Evolutionary conservation across 1,140 invertebrate genomes (phyloP).

Genomic region (Hylaeus volcanicus): DNA sequence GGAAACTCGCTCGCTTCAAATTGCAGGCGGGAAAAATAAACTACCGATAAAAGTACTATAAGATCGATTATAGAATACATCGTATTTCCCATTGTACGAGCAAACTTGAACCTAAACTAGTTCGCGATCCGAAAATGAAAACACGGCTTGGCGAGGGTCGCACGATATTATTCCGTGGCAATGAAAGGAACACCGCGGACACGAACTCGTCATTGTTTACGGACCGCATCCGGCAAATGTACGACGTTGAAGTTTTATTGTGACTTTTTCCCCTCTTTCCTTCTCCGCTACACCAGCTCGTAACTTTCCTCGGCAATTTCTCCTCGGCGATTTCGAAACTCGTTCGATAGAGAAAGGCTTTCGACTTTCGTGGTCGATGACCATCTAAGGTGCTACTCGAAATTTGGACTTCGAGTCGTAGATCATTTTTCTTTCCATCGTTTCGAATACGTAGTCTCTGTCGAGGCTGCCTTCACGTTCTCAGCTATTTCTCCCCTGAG

Average conservation of each 20-base stretch:
- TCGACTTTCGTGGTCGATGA: slow-evolving; percentile 56
- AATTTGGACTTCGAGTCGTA: slow-evolving; percentile 25
- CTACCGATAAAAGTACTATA: too few relatives aligned
- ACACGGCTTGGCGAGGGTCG: too few relatives aligned
- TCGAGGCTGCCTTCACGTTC: not conserved
- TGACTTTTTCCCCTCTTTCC: slow-evolving; percentile 32
- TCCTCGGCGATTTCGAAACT: slow-evolving; percentile 64
- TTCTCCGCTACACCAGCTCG: slow-evolving; percentile 35
- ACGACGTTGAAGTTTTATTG: slow-evolving; percentile 23
- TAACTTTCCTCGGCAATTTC: slow-evolving; percentile 66
- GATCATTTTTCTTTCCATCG: not conserved
- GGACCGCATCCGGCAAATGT: not conserved
- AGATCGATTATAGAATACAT: too few relatives aligned
- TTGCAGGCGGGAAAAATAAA: not conserved
- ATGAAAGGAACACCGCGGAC: not conserved
- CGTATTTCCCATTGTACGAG: too few relatives aligned
- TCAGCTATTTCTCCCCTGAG: not conserved
- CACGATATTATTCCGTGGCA: not conserved
- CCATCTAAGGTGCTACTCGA: slow-evolving; percentile 1
- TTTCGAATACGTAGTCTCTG: not conserved
- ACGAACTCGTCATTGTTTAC: slow-evolving; percentile 10
- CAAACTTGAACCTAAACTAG: too few relatives aligned
- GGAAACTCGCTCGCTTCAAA: not conserved
- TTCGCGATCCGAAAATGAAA: not conserved
- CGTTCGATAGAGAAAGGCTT: slow-evolving; percentile 57